Evolutionary conservation across 2,113 vertebrate species (phyloP), one percentile per base, ranked within the genome.

Genomic region (Etheostoma cragini): DNA sequence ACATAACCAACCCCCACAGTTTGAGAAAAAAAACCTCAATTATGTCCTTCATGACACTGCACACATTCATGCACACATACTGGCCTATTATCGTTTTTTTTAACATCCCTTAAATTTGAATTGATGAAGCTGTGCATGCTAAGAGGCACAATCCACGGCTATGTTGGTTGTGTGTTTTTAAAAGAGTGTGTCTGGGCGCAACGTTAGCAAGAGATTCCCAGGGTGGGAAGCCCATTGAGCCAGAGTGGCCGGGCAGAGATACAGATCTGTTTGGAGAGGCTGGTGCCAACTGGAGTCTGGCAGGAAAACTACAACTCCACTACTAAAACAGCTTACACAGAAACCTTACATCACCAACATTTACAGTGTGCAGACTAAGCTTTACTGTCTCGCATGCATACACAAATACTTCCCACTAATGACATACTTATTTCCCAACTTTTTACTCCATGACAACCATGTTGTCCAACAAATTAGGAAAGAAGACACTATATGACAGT

Each of bases 201-300:
- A 82, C 57, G 82, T 73, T 46, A 78, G 67, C 46, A 13, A 58
- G 68, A 54, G 45, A 42, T 85, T 83, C 82, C 82, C 86, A 83
- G 49, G 45, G 58, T 80, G 26, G 57, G 66, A 16, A 50, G 79
- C 46, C 35, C 54, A 71, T 35, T 42, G 78, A 56, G 56, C 38
- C 11, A 11, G 35, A 68, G 52, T 57, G 33, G 64, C 45, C 46
- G 57, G 30, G 14, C 50, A 60, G 63, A 76, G 66, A 86, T 78
- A 83, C 46, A 81, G 58, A 82, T 88, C 76, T 81, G 72, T 86
- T 82, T 78, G 56, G 67, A 76, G 81, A 75, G 22, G 62, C 47
- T 75, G 80, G 72, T 75, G 70, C 74, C 71, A 78, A 71, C 11
- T 50, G 42, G 26, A 26, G 71, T 50, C 66, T 68, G 64, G 46